Conservation (phyloP, 2,113 vertebrate species). For the Sclerurus mexicanus region DNA sequence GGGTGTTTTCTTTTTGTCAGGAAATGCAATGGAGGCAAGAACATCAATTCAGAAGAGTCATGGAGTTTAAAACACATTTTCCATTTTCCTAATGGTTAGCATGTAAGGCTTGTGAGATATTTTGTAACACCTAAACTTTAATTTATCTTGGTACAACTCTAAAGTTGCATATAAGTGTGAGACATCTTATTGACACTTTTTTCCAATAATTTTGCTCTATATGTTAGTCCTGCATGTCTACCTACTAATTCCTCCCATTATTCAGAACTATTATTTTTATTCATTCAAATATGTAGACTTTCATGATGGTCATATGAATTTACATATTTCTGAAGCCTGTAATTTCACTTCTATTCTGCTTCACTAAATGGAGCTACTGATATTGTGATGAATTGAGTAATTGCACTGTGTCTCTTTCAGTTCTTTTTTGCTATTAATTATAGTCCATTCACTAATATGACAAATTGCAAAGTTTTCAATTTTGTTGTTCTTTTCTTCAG, state of each 20-base stretch:
- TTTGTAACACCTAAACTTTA: not conserved
- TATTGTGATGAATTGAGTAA: not conserved
- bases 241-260: not conserved
- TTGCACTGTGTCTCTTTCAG: not conserved
- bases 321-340: not conserved
- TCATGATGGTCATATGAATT: not conserved
- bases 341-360: not conserved
- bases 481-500: not conserved
- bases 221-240: not conserved
- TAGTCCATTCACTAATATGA: not conserved
- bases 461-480: not conserved
- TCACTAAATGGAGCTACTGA: not conserved
- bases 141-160: not conserved
- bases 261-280: not conserved
- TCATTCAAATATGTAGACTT: not conserved
- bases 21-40: not conserved
- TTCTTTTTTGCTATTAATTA: not conserved
- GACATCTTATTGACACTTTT: not conserved
- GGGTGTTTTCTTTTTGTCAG: not conserved
- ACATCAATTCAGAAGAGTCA: not conserved
- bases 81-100: not conserved
- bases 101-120: not conserved
- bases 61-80: not conserved
- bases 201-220: not conserved
- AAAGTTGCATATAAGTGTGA: not conserved